These are phyloP conservation scores for Ammospiza caudacuta DNA, from an alignment of 2,113 vertebrate species.

Conservation along the genomic window DNA sequence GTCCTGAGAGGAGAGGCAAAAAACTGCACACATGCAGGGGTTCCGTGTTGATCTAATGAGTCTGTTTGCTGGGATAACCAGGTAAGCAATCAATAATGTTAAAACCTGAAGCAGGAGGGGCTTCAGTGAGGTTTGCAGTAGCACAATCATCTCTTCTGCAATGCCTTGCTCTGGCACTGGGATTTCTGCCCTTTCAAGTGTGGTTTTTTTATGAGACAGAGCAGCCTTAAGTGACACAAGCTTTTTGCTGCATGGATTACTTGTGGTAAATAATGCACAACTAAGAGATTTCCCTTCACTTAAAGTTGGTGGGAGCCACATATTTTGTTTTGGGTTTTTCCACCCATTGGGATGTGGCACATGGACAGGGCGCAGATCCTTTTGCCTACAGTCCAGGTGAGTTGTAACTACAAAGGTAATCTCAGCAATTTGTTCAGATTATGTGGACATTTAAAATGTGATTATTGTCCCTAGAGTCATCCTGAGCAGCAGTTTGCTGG, in stretches of 20 bases:
- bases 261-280: background rate
- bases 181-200: background rate
- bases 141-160: background rate
- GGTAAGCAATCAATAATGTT: background rate
- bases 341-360: background rate
- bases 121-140: background rate
- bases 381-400: background rate
- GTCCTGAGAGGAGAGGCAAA: background rate
- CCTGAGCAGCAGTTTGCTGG: background rate
- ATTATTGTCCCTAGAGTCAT: slow-evolving; percentile 6
- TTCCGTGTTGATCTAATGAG: background rate
- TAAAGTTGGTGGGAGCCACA: background rate
- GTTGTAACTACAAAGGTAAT: background rate
- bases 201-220: background rate
- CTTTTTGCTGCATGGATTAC: background rate
- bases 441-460: background rate
- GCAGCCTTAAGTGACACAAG: background rate
- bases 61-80: background rate
- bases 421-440: background rate
- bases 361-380: background rate
- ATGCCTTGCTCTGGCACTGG: background rate
- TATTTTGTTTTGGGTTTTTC: background rate
- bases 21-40: background rate
- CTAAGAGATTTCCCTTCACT: background rate
- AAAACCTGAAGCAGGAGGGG: background rate